Evolutionary conservation across 2,888 invertebrate species (phyloP).

Genomic region (Trichopria drosophilae): DNA sequence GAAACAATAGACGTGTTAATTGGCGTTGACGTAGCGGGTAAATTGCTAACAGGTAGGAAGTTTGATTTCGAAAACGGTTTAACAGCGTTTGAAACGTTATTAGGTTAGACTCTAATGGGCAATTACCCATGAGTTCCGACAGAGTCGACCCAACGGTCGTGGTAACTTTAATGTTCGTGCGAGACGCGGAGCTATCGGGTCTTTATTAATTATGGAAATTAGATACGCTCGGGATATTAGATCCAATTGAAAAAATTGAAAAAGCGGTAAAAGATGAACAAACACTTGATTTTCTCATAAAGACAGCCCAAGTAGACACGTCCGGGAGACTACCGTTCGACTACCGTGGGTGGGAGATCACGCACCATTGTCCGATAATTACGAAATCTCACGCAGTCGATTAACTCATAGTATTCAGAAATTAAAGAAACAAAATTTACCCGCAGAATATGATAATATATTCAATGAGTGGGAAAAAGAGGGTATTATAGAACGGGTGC

Average conservation of each 20-base stretch:
- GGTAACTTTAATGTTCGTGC: slow-evolving; percentile 15
- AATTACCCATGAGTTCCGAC: too few species aligned
- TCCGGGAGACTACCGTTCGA: slow-evolving; percentile 42
- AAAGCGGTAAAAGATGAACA: slow-evolving; percentile 24
- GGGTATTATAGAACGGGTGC: slow-evolving; percentile 37
- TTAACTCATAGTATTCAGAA: slow-evolving; percentile 35
- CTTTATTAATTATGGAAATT: slow-evolving; percentile 43
- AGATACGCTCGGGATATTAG: slow-evolving; percentile 40
- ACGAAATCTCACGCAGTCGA: slow-evolving; percentile 36
- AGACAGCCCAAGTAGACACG: slow-evolving; percentile 31
- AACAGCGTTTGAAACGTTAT: too few species aligned
- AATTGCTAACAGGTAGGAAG: slow-evolving; percentile 34
- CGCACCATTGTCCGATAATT: slow-evolving; percentile 40
- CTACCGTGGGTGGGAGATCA: slow-evolving; percentile 47
- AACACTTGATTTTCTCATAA: slow-evolving; percentile 31
- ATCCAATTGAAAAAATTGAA: slow-evolving; percentile 33
- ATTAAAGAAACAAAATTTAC: slow-evolving; percentile 30
- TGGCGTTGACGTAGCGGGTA: slow-evolving; percentile 36
- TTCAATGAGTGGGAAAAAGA: slow-evolving; percentile 36
- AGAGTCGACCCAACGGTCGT: background rate
- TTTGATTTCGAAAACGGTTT: slow-evolving; percentile 11
- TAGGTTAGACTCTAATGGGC: slow-evolving; percentile 17
- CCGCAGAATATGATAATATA: slow-evolving; percentile 31
- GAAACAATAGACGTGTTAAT: slow-evolving; percentile 32
- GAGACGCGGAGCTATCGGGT: slow-evolving; percentile 30